Evolutionary conservation across 2,113 vertebrate species (phyloP).

Genomic region (Equus przewalskii): DNA sequence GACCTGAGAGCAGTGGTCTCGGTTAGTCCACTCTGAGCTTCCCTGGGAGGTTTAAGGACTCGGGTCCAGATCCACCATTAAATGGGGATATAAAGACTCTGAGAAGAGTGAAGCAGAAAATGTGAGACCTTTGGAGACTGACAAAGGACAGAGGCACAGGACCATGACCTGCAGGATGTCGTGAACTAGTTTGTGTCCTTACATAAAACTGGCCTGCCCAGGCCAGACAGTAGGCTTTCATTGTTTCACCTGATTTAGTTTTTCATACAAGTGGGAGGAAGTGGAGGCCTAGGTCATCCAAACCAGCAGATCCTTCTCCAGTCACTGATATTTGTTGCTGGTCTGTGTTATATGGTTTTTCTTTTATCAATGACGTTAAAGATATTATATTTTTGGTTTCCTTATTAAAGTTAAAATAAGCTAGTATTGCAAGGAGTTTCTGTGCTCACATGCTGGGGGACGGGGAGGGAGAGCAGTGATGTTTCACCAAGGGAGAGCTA

Average conservation of each 20-base stretch:
- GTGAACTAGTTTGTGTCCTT: not conserved
- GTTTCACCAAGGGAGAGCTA: not conserved
- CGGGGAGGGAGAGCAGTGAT: not conserved
- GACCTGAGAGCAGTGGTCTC: not conserved
- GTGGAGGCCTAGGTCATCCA: not conserved
- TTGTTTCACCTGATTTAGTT: not conserved
- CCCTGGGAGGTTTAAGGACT: not conserved
- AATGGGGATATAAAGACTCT: not conserved
- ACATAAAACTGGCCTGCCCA: not conserved
- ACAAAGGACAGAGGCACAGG: not conserved
- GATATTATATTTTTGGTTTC: not conserved
- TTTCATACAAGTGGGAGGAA: not conserved
- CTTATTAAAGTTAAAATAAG: conserved; percentile 1
- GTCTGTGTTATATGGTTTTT: not conserved
- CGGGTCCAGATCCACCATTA: not conserved
- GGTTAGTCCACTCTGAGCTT: not conserved
- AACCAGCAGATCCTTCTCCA: not conserved
- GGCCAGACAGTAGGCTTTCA: not conserved
- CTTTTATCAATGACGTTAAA: not conserved
- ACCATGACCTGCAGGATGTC: not conserved
- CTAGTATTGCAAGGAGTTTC: not conserved
- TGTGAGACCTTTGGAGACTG: not conserved
- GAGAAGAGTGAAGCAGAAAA: not conserved
- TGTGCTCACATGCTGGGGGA: not conserved
- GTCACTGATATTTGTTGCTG: not conserved